Evolutionary conservation across 2,888 invertebrate species (phyloP), one percentile per base, ranked within the genome.

Genomic region (Lamproptera curius): DNA sequence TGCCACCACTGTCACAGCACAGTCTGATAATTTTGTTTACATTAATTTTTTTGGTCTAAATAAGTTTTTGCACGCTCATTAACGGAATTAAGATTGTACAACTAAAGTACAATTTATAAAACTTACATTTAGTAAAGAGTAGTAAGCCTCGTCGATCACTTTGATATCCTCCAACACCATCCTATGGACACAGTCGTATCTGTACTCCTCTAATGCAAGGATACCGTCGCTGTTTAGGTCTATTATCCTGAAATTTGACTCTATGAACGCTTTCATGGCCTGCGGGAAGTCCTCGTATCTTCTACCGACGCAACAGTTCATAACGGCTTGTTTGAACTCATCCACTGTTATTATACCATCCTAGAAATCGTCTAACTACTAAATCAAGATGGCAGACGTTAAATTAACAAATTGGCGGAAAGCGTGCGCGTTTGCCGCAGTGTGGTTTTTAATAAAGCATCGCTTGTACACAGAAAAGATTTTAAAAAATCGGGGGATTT

Each of bases 211-310:
- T 1, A 93, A 83, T 9, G 91, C 94, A 53, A 95, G 91, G 9
- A 94, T 89, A 1, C 95, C 95, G 63, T 95, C 95, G 47, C 91
- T 91, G 65, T 95, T 94, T 49, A 94, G 88, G 66, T 95, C 95
- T 36, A 95, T 91, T 89, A 94, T 90, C 68, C 92, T 92, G 74
- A 95, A 95, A 78, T 94, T 94, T 43, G 93, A 91, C 73, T 95
- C 95, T 67, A 95, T 95, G 73, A 95, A 95, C 70, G 94, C 93
- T 68, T 92, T 94, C 93, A 95, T 94, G 2, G 95, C 94, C 76
- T 95, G 94, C 0, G 95, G 95, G 67, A 95, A 95, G 51, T 95
- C 93, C 9, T 91, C 91, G 67, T 94, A 95, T 54, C 90, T 89
- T 63, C 92, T 90, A 2, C 95, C 95, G 15, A 95, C 89, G 67